These are phyloP conservation scores for Erannis defoliaria DNA, from an alignment of 2,888 invertebrate species.

Conservation along the genomic window DNA sequence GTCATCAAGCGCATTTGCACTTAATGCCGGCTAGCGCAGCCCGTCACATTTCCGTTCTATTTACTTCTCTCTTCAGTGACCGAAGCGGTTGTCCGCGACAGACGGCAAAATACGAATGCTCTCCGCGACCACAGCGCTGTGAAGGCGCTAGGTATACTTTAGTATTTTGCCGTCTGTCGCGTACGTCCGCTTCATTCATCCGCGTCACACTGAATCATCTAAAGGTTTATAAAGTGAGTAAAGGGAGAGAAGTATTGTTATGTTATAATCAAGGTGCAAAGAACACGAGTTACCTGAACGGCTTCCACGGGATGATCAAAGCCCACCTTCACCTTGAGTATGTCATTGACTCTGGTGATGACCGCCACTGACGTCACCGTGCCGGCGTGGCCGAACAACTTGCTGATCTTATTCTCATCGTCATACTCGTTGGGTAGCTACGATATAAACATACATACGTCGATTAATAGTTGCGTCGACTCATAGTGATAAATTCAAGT, in stretches of 20 bases:
- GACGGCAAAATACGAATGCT: too few species aligned
- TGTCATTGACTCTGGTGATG: conserved; percentile 85
- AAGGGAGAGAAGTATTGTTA: not conserved
- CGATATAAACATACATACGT: not conserved
- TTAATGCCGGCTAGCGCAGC: too few species aligned
- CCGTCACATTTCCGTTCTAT: too few species aligned
- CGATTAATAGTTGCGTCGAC: not conserved
- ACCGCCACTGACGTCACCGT: conserved; percentile 31
- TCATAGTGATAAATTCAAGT: not conserved
- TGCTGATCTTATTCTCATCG: conserved; percentile 41
- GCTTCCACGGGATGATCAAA: conserved; percentile 98
- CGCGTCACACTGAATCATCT: too few species aligned
- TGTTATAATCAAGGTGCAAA: not conserved
- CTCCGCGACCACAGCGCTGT: too few species aligned
- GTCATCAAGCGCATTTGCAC: too few species aligned
- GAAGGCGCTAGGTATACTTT: too few species aligned
- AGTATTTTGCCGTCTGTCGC: too few species aligned
- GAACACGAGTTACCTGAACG: conserved; percentile 76
- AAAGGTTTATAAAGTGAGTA: too few species aligned
- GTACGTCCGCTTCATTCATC: too few species aligned
- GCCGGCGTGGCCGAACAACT: conserved; percentile 52
- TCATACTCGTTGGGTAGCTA: not conserved
- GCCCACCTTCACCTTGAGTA: conserved; percentile 91
- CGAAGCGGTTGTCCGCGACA: too few species aligned
- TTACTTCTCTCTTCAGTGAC: too few species aligned